A percentile compares a stretch with the other conserved stretches of the same genome.
phyloP scores from a whole-genome alignment of 2,797 vertebrate genomes.

The Helostoma temminkii region DNA sequence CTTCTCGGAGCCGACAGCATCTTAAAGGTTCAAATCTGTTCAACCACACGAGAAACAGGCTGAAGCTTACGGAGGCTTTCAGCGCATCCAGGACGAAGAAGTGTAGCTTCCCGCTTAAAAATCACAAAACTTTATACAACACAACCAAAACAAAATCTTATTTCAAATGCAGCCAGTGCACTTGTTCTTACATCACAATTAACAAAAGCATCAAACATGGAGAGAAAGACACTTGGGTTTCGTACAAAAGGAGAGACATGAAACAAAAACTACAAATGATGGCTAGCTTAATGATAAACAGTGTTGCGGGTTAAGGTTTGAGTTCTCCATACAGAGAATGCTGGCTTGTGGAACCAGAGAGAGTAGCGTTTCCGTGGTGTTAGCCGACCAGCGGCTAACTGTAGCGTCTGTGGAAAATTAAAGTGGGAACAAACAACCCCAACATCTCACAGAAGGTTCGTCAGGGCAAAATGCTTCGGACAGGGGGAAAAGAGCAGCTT shows the following conservation, averaged over 20 bases:
- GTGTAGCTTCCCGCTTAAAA: conserved; percentile 33
- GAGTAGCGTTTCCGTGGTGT: conserved; percentile 68
- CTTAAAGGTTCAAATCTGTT: too few species aligned
- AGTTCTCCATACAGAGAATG: conserved; percentile 64
- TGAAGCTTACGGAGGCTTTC: neutral
- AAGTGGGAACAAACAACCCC: conserved; percentile 31
- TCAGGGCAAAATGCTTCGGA: conserved; percentile 4
- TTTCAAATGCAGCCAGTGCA: conserved; percentile 73
- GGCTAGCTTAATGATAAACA: conserved; percentile 60
- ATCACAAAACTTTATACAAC: conserved; percentile 49
- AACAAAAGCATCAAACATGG: conserved; percentile 38
- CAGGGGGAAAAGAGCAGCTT: conserved; percentile 1
- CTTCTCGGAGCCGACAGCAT: neutral
- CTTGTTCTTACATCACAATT: conserved; percentile 17
- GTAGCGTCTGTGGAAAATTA: conserved; percentile 42
- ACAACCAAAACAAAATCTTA: conserved; percentile 36
- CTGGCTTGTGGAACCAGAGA: conserved; percentile 63
- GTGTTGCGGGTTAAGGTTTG: conserved; percentile 57
- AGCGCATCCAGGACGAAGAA: neutral
- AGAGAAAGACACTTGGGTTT: conserved; percentile 12
- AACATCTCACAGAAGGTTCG: conserved; percentile 18
- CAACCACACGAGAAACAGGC: neutral
- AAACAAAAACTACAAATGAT: conserved; percentile 35
- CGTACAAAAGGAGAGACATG: conserved; percentile 21
- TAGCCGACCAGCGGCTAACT: conserved; percentile 93